phyloP scores from a whole-genome alignment of 2,113 vertebrate species.

The Phalacrocorax aristotelis region DNA sequence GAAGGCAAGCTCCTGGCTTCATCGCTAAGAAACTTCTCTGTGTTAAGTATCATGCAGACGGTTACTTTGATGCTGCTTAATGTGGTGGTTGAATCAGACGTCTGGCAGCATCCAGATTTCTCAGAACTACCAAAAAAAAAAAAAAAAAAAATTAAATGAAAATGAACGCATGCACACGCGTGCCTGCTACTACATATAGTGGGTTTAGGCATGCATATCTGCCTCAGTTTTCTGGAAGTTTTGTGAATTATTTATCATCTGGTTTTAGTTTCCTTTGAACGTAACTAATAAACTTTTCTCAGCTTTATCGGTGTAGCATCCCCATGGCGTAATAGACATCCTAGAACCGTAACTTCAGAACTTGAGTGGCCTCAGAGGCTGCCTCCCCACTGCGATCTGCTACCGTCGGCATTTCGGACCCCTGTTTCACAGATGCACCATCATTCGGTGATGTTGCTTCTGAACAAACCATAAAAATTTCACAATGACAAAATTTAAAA shows the following conservation, averaged over 20 bases:
- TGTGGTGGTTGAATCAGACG: background rate
- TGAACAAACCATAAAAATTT: background rate
- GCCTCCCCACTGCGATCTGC: background rate
- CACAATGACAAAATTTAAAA: background rate
- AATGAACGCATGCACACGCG: rapidly evolving
- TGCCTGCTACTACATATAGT: rapidly evolving
- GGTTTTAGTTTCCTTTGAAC: background rate
- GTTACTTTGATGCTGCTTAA: background rate
- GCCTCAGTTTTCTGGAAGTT: rapidly evolving
- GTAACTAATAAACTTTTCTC: background rate
- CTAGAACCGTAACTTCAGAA: background rate
- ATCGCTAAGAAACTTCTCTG: rapidly evolving
- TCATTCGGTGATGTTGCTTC: background rate
- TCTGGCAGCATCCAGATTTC: background rate
- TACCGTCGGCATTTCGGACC: background rate
- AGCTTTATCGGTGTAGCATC: background rate
- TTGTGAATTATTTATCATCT: background rate
- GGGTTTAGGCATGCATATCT: rapidly evolving
- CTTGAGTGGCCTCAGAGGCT: background rate
- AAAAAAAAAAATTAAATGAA: background rate
- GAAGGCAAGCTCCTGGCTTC: rapidly evolving
- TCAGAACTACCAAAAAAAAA: background rate
- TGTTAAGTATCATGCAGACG: background rate
- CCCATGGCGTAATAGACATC: background rate
- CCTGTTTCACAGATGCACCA: background rate